Conservation (phyloP, 2,113 vertebrate species). For the Psittacus erithacus region DNA sequence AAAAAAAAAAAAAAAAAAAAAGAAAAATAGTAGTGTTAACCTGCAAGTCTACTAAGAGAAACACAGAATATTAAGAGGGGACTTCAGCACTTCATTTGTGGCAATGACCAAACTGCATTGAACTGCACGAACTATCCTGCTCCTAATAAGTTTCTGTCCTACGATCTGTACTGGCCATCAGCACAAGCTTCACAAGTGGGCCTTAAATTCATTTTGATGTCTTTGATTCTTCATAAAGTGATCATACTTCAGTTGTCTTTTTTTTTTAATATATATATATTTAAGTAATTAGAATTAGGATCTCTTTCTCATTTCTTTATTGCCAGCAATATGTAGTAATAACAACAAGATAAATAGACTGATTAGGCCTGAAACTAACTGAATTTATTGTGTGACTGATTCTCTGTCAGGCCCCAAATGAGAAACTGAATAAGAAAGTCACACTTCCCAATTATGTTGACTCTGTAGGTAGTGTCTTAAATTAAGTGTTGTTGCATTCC, state of each 20-base stretch:
- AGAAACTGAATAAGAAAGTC: neutral
- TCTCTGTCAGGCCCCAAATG: neutral
- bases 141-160: neutral
- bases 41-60: neutral
- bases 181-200: neutral
- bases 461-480: neutral
- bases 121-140: neutral
- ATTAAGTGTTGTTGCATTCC: neutral
- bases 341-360: neutral
- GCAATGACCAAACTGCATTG: neutral
- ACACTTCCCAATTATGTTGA: neutral
- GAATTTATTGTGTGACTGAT: neutral
- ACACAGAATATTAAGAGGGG: neutral
- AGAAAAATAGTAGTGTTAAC: neutral
- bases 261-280: neutral
- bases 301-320: neutral
- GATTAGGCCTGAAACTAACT: conserved; percentile 4
- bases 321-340: neutral
- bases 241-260: neutral
- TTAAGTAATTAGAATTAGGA: neutral
- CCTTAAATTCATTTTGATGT: neutral
- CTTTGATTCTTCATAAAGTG: neutral
- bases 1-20: neutral
- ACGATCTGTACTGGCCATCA: neutral
- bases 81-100: neutral